These are phyloP conservation scores for Scaptomyza pallida DNA, from an alignment of 1,140 invertebrate species.

Conservation along the genomic window DNA sequence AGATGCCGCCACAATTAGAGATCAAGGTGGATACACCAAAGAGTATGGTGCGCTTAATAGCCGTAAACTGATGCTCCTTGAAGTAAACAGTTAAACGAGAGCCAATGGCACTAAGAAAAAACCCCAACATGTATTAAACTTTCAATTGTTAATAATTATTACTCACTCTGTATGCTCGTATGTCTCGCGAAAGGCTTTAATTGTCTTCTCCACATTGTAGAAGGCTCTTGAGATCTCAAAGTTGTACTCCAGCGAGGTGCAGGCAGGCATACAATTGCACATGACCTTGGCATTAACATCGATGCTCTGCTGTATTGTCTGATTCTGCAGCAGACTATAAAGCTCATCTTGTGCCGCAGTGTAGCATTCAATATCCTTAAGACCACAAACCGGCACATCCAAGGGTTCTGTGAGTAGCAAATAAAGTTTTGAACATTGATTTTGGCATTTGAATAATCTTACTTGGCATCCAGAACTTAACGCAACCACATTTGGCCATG, in stretches of 20 bases:
- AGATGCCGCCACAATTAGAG: constrained; percentile 88
- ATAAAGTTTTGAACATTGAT: no score
- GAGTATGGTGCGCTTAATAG: constrained; percentile 86
- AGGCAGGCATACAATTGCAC: constrained; percentile 88
- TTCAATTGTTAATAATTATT: not conserved
- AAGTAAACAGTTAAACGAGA: constrained; percentile 85
- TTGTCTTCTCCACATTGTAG: constrained; percentile 61
- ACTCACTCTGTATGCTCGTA: constrained; percentile 73
- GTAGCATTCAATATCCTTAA: constrained; percentile 65
- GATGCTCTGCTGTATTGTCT: constrained; percentile 58
- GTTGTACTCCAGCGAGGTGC: constrained; percentile 88
- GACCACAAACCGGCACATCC: constrained; percentile 62
- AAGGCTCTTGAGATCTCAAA: constrained; percentile 87
- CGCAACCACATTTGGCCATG: constrained; percentile 87
- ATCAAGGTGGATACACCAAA: constrained; percentile 88
- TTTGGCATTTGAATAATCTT: not conserved
- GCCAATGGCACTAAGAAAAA: constrained; percentile 52
- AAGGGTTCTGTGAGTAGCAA: constrained; percentile 53
- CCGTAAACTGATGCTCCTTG: constrained; percentile 88
- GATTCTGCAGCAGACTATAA: constrained; percentile 57
- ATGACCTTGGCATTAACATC: constrained; percentile 52
- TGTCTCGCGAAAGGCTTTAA: constrained; percentile 59
- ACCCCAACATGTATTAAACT: no score
- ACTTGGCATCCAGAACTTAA: constrained; percentile 88
- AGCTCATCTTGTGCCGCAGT: constrained; percentile 79